Evolutionary conservation across 2,888 invertebrate species (phyloP).

Genomic region (Odontocerum albicorne): DNA sequence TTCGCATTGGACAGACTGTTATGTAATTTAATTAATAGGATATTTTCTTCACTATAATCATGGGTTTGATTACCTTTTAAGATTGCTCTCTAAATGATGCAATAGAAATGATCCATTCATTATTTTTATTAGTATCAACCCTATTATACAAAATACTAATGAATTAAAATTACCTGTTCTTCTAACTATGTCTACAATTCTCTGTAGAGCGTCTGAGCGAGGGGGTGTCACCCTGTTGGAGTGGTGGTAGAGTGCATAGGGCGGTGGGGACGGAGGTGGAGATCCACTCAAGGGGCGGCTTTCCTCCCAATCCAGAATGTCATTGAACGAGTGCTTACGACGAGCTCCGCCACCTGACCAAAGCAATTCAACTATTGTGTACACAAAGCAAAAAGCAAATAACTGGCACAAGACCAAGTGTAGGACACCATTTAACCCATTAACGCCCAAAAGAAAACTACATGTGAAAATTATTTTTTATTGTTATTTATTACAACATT

Average conservation of each 20-base stretch:
- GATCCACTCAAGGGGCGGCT: slow-evolving; percentile 45
- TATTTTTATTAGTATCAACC: background rate
- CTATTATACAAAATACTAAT: too few species aligned
- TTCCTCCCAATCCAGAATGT: slow-evolving; percentile 70
- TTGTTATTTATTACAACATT: too few species aligned
- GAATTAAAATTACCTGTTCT: slow-evolving; percentile 62
- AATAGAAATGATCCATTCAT: background rate
- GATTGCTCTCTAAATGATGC: background rate
- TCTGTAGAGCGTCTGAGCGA: slow-evolving; percentile 78
- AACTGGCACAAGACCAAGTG: too few species aligned
- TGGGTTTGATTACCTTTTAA: background rate
- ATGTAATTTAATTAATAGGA: too few species aligned
- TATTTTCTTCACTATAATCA: too few species aligned
- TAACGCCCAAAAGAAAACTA: too few species aligned
- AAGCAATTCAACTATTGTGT: too few species aligned
- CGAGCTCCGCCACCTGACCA: slow-evolving; percentile 55
- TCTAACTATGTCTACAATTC: slow-evolving; percentile 85
- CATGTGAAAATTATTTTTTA: too few species aligned
- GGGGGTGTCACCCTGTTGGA: slow-evolving; percentile 44
- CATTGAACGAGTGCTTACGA: slow-evolving; percentile 79
- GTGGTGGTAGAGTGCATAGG: slow-evolving; percentile 30
- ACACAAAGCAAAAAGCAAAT: too few species aligned
- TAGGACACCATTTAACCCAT: too few species aligned
- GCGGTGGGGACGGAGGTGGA: slow-evolving; percentile 36
- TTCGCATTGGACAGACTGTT: too few species aligned